Evolutionary conservation across 2,113 vertebrate genomes (phyloP).

Genomic region (Pelecanus crispus): DNA sequence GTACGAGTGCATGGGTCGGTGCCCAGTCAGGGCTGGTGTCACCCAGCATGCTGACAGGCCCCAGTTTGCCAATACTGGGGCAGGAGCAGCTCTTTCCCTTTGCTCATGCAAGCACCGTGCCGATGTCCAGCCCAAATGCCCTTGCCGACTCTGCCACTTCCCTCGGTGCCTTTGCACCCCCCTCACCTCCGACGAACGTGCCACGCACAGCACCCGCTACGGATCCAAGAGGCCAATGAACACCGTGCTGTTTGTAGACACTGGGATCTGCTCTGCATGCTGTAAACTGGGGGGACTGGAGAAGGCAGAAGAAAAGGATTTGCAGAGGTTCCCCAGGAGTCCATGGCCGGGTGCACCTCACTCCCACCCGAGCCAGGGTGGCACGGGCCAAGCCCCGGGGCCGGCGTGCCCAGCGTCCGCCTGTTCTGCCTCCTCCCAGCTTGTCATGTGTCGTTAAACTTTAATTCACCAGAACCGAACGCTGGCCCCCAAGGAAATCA

Average conservation of each 20-base stretch:
- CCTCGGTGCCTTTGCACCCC: not conserved
- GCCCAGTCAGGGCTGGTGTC: not conserved
- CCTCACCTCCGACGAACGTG: fast-evolving
- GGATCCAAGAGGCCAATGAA: not conserved
- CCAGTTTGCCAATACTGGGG: not conserved
- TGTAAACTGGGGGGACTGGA: not conserved
- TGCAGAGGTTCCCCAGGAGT: not conserved
- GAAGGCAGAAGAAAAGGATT: not conserved
- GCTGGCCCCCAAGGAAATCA: constrained; percentile 39
- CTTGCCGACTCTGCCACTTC: not conserved
- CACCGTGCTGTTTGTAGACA: fast-evolving
- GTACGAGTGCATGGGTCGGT: not conserved
- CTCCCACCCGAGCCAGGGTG: fast-evolving
- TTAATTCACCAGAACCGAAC: not conserved
- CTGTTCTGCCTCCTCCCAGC: not conserved
- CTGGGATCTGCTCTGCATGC: not conserved
- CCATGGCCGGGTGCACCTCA: fast-evolving
- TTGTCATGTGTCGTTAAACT: not conserved
- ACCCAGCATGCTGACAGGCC: fast-evolving
- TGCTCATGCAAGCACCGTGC: fast-evolving
- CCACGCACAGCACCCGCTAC: fast-evolving
- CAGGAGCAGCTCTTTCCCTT: not conserved
- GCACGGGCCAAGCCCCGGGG: fast-evolving
- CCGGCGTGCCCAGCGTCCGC: fast-evolving
- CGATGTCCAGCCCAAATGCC: not conserved